phyloP scores from a whole-genome alignment of 2,797 vertebrate genomes.

The Valencia hispanica region DNA sequence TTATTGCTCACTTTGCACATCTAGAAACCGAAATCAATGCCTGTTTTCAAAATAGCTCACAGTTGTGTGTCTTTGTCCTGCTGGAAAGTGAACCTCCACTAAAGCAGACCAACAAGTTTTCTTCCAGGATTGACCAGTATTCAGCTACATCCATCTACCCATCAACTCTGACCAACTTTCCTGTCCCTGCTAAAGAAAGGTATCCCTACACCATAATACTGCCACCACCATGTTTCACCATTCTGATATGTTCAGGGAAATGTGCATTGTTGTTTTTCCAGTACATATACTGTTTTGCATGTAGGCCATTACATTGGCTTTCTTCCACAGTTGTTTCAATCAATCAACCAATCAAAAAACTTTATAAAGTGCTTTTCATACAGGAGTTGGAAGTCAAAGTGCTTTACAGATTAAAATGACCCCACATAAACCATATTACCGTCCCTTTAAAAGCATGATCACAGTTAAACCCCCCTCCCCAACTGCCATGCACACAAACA shows the following conservation, averaged over 20 bases:
- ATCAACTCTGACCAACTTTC: neutral
- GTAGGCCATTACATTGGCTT: neutral
- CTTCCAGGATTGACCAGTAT: neutral
- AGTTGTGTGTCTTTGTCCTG: neutral
- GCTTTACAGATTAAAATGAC: too few relatives aligned
- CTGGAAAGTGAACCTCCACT: neutral
- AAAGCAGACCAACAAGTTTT: neutral
- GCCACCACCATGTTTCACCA: neutral
- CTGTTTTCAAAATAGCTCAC: neutral
- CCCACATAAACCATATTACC: too few relatives aligned
- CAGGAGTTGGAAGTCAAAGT: too few relatives aligned
- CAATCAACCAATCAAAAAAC: too few relatives aligned
- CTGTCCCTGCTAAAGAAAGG: neutral
- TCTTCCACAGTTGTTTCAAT: neutral
- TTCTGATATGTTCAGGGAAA: neutral
- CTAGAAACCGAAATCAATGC: neutral
- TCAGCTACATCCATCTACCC: neutral
- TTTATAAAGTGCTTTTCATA: too few relatives aligned
- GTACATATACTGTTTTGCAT: neutral
- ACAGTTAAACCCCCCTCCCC: too few relatives aligned
- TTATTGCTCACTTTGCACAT: neutral
- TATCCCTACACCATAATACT: neutral
- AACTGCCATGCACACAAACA: too few relatives aligned
- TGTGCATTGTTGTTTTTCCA: neutral
- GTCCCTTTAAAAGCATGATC: too few relatives aligned